Conservation (phyloP, 92 coral and sea anemone genomes). For the Porites lobata region DNA sequence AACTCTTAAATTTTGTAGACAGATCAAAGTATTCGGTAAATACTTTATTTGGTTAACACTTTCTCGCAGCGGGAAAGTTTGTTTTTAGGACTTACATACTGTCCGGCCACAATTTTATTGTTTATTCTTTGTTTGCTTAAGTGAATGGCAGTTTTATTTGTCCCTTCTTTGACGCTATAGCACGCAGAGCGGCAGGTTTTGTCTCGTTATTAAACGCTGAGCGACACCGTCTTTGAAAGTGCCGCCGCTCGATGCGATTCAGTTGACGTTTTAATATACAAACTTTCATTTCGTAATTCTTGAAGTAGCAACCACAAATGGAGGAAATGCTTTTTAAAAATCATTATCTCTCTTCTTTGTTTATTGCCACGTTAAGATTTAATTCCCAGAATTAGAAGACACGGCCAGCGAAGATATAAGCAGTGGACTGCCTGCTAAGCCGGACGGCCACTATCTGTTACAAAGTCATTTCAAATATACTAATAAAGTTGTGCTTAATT, state of each 20-base stretch:
- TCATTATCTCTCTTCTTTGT: background rate
- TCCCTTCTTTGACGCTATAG: constrained; percentile 45
- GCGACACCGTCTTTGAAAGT: constrained; percentile 56
- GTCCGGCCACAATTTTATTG: constrained; percentile 57
- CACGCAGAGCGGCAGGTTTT: constrained; percentile 49
- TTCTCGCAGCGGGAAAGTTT: constrained; percentile 58
- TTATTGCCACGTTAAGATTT: too few relatives aligned
- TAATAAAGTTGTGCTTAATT: constrained; percentile 32
- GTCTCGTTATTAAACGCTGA: constrained; percentile 43
- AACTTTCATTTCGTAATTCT: constrained; percentile 32
- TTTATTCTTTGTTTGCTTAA: constrained; percentile 75
- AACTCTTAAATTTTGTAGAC: constrained; percentile 4
- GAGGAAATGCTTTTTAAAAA: background rate
- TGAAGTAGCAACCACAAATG: constrained; percentile 8
- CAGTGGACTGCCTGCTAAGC: too few relatives aligned
- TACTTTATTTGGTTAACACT: constrained; percentile 35
- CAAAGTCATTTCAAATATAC: constrained; percentile 27
- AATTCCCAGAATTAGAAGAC: background rate
- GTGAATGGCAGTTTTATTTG: constrained; percentile 69
- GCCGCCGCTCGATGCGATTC: constrained; percentile 45
- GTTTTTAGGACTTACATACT: constrained; percentile 51
- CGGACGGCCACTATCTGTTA: background rate
- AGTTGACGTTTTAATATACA: constrained; percentile 45
- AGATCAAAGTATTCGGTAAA: constrained; percentile 19
- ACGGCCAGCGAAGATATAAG: too few relatives aligned